These are phyloP conservation scores for Sebastes hubbsi DNA, from an alignment of 2,797 vertebrate species.

Conservation along the genomic window DNA sequence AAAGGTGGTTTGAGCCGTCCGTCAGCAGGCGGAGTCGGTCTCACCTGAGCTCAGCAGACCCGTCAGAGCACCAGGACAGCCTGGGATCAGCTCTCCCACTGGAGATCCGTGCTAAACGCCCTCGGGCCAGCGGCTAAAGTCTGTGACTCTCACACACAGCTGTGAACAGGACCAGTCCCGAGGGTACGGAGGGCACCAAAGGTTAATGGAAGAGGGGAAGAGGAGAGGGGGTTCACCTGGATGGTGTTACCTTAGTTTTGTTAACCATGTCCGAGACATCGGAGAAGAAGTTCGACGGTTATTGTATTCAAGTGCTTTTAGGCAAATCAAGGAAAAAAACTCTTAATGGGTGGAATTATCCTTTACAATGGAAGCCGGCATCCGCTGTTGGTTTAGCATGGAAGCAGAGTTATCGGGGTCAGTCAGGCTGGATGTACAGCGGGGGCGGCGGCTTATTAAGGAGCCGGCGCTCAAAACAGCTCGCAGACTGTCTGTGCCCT, in stretches of 20 bases:
- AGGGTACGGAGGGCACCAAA: conserved; percentile 39
- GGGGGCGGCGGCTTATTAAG: conserved; percentile 45
- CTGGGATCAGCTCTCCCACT: conserved; percentile 8
- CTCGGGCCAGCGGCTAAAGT: conserved; percentile 23
- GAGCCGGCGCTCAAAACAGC: conserved; percentile 59
- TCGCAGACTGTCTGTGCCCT: conserved; percentile 41
- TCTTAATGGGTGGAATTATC: conserved; percentile 43
- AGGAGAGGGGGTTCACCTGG: conserved; percentile 63
- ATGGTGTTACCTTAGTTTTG: conserved; percentile 64
- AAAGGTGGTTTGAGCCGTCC: conserved; percentile 24
- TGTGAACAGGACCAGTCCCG: conserved; percentile 45
- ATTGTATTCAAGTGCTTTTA: conserved; percentile 40
- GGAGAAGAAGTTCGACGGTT: conserved; percentile 24
- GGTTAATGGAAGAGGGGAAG: conserved; percentile 66
- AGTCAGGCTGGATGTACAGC: conserved; percentile 36
- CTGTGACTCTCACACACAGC: conserved; percentile 55
- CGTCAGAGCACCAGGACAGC: conserved; percentile 35
- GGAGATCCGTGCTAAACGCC: conserved; percentile 38
- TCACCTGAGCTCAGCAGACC: conserved; percentile 55
- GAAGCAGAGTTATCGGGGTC: conserved; percentile 55
- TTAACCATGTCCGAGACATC: conserved; percentile 32
- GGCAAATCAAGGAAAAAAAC: conserved; percentile 14
- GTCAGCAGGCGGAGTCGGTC: conserved; percentile 19
- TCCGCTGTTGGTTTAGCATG: conserved; percentile 9
- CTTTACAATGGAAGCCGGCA: conserved; percentile 17